Conservation (phyloP, 1,140 invertebrate genomes). For the Ips typographus region DNA sequence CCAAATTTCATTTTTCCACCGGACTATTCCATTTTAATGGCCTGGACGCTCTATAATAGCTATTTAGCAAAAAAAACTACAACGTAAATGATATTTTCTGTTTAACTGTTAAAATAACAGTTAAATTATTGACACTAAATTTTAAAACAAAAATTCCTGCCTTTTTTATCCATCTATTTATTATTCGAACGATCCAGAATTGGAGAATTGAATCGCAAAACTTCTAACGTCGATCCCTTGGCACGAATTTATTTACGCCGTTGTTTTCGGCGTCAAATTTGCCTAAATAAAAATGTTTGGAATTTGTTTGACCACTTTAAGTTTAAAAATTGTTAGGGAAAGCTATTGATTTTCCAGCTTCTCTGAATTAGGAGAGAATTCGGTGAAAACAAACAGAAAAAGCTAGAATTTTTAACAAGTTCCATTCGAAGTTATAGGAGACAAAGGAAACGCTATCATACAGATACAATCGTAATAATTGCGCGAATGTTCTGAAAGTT, state of each 20-base stretch:
- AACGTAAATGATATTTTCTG: no score
- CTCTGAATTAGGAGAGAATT: background rate
- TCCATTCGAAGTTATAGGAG: slow-evolving; percentile 4
- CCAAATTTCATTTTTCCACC: no score
- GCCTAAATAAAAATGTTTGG: background rate
- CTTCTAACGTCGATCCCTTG: background rate
- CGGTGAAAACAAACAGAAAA: background rate
- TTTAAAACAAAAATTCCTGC: no score
- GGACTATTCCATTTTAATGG: no score
- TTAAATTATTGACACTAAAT: no score
- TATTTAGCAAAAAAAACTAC: no score
- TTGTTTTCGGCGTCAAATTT: background rate
- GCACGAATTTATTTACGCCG: background rate
- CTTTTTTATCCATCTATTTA: no score
- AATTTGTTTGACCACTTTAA: background rate
- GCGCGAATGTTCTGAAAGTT: slow-evolving; percentile 14
- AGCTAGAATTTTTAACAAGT: background rate
- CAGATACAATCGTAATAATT: slow-evolving; percentile 26
- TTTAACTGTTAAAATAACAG: no score
- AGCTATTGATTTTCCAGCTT: background rate
- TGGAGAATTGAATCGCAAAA: background rate
- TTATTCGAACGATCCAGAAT: background rate
- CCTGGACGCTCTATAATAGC: no score
- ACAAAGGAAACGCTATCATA: slow-evolving; percentile 16
- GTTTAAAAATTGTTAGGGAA: background rate